phyloP scores from a whole-genome alignment of 2,113 vertebrate species.

The Passer domesticus region DNA sequence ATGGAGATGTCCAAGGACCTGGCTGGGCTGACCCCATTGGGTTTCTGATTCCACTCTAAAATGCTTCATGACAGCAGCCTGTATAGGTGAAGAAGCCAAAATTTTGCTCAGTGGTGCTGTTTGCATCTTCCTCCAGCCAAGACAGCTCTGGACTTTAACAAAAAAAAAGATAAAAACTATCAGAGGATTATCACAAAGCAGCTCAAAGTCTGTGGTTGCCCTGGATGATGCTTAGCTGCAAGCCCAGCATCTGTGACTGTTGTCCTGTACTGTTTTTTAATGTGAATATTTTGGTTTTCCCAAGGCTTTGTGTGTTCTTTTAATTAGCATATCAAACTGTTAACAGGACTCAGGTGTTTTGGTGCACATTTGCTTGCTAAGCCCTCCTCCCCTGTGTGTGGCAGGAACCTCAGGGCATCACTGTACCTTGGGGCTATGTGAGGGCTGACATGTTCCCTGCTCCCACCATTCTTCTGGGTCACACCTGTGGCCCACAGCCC shows the following conservation, averaged over 20 bases:
- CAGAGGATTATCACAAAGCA: not conserved
- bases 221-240: not conserved
- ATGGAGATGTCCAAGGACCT: accelerated
- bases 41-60: not conserved
- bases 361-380: not conserved
- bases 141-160: not conserved
- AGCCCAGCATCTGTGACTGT: not conserved
- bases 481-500: not conserved
- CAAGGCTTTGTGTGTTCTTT: not conserved
- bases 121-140: not conserved
- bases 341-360: not conserved
- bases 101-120: not conserved
- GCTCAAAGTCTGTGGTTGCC: not conserved
- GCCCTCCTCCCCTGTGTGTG: accelerated
- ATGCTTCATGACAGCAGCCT: not conserved
- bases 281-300: not conserved
- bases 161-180: not conserved
- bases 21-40: accelerated
- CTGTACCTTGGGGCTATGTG: accelerated
- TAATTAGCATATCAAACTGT: not conserved
- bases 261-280: not conserved
- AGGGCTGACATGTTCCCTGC: not conserved
- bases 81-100: not conserved
- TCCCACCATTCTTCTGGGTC: not conserved
- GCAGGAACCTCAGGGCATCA: not conserved